Percentiles rank a stretch among this genome's conserved stretches.
Conservation (phyloP, 2,113 vertebrate species). For the Cynoglossus semilaevis region DNA sequence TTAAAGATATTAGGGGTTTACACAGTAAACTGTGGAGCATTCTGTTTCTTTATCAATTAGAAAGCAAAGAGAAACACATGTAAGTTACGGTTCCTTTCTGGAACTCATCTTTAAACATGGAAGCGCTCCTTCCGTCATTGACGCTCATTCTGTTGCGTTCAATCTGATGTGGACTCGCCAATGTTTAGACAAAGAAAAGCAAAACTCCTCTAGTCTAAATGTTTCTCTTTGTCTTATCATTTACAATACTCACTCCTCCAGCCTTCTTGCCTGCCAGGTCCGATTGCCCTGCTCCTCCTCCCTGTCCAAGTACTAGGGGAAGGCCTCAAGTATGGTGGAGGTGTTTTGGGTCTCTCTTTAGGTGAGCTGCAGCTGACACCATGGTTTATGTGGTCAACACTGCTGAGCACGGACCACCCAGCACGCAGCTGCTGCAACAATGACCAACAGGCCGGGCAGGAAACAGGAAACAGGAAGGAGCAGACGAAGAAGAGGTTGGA, state of each 20-base stretch:
- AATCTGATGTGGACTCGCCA: slow-evolving; percentile 22
- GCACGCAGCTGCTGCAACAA: slow-evolving; percentile 65
- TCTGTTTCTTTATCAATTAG: no score
- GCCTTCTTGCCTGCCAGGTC: slow-evolving; percentile 66
- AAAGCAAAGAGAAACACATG: no score
- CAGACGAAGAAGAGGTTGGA: slow-evolving; percentile 62
- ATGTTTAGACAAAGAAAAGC: slow-evolving; percentile 62
- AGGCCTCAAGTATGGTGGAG: slow-evolving; percentile 67
- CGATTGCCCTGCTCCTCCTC: slow-evolving; percentile 46
- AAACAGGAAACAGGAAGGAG: slow-evolving; percentile 74
- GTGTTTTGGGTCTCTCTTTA: slow-evolving; percentile 68
- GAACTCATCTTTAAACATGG: slow-evolving; percentile 19
- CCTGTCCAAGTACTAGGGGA: slow-evolving; percentile 71
- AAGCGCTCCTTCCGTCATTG: slow-evolving; percentile 20
- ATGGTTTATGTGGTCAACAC: slow-evolving; percentile 64
- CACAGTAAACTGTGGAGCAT: no score
- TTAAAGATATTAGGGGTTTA: no score
- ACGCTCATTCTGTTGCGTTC: slow-evolving; percentile 14
- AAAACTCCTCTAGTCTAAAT: slow-evolving; percentile 51
- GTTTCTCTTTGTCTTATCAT: slow-evolving; percentile 72
- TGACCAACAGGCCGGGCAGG: slow-evolving; percentile 64
- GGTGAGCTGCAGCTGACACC: slow-evolving; percentile 70
- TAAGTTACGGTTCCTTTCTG: no score
- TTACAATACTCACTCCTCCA: slow-evolving; percentile 47
- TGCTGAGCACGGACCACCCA: slow-evolving; percentile 71